A percentile compares a stretch with the other conserved stretches of the same genome.
phyloP scores from a whole-genome alignment of 2,888 invertebrate species.

The Chouioia cunea region DNA sequence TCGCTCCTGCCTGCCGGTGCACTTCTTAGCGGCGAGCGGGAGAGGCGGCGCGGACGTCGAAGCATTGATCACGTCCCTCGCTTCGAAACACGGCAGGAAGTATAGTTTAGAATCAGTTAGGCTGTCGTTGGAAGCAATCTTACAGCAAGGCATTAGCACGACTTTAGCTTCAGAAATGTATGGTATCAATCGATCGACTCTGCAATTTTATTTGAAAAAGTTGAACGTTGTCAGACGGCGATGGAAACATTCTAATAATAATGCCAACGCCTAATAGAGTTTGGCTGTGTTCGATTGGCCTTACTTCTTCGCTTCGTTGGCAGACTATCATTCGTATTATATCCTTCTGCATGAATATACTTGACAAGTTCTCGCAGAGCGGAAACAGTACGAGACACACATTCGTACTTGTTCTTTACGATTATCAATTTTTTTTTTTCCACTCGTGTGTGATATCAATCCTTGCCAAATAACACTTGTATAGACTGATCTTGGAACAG shows the following conservation, averaged over 20 bases:
- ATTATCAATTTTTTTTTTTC: constrained; percentile 53
- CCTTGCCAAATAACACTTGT: background rate
- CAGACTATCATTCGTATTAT: constrained; percentile 60
- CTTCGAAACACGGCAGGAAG: constrained; percentile 67
- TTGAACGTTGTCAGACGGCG: constrained; percentile 70
- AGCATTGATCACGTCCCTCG: constrained; percentile 65
- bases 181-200: constrained; percentile 71
- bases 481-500: constrained; percentile 36
- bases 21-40: constrained; percentile 55
- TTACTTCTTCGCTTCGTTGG: constrained; percentile 65
- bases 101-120: constrained; percentile 69
- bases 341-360: constrained; percentile 62
- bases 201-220: constrained; percentile 72
- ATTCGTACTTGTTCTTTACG: background rate
- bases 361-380: constrained; percentile 56
- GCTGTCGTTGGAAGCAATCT: constrained; percentile 70
- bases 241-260: constrained; percentile 58
- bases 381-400: constrained; percentile 64
- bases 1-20: constrained; percentile 7
- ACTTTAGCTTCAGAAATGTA: constrained; percentile 70
- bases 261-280: constrained; percentile 63
- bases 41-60: constrained; percentile 36
- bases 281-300: constrained; percentile 46
- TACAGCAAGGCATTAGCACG: constrained; percentile 70
- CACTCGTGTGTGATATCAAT: constrained; percentile 3